Evolutionary conservation across 2,113 vertebrate species (phyloP).

Genomic region (Psephotus haematonotus): DNA sequence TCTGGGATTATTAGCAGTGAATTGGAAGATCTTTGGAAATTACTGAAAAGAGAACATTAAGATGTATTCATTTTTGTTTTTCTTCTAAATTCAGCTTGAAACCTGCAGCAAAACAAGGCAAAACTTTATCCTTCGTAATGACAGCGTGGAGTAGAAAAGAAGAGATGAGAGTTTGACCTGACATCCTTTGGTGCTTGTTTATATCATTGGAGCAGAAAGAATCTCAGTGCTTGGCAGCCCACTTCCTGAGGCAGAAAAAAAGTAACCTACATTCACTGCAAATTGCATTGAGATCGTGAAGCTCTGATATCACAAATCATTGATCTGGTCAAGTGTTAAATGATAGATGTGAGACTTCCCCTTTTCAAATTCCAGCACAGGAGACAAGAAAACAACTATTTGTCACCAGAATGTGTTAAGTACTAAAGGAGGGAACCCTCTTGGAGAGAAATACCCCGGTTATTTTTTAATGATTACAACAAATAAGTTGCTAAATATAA

Average conservation of each 20-base stretch:
- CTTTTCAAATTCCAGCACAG: neutral
- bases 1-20: neutral
- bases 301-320: neutral
- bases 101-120: neutral
- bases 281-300: neutral
- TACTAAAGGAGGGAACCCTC: neutral
- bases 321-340: neutral
- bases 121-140: conserved; percentile 6
- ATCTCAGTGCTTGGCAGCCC: conserved; percentile 11
- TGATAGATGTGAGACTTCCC: neutral
- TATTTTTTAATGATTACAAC: neutral
- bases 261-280: neutral
- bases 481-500: neutral
- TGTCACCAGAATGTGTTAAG: neutral
- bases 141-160: neutral
- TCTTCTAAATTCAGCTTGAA: neutral
- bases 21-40: neutral
- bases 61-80: neutral
- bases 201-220: conserved; percentile 58
- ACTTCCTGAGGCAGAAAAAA: conserved; percentile 58
- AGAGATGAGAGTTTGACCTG: conserved; percentile 38
- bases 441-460: neutral
- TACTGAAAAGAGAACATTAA: neutral
- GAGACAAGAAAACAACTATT: neutral
- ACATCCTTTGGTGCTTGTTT: conserved; percentile 65